These are phyloP conservation scores for Saimiri boliviensis DNA, from an alignment of 2,113 vertebrate species.

Conservation along the genomic window DNA sequence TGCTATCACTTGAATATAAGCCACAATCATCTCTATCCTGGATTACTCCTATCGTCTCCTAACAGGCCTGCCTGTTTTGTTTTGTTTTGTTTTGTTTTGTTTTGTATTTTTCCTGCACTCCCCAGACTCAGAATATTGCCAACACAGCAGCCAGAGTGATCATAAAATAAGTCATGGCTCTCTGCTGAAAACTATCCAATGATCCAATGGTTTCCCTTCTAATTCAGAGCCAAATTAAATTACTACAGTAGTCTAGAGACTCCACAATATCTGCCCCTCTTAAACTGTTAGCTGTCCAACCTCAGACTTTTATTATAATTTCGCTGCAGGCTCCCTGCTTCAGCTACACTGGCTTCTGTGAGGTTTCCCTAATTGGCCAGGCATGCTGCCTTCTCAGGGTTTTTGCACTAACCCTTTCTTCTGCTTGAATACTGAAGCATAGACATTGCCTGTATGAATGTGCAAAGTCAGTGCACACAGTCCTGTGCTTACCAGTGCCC, in stretches of 20 bases:
- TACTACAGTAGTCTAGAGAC: background rate
- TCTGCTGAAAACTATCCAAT: background rate
- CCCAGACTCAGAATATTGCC: background rate
- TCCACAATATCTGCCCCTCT: background rate
- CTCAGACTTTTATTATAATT: background rate
- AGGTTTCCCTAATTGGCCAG: background rate
- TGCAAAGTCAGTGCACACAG: too few species aligned
- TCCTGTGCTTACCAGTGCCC: too few species aligned
- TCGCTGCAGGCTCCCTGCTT: background rate
- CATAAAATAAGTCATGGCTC: background rate
- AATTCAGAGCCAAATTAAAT: constrained; percentile 4
- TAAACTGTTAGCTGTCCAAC: background rate
- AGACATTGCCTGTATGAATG: background rate
- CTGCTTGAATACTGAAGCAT: background rate
- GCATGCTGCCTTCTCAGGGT: background rate
- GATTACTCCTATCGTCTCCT: background rate
- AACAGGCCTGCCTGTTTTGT: background rate
- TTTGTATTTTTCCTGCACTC: background rate
- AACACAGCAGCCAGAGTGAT: background rate
- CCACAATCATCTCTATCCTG: background rate
- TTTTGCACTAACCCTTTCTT: background rate
- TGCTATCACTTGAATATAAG: background rate
- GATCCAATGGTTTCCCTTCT: background rate
- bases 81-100: too few species aligned
- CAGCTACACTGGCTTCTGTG: background rate